Evolutionary conservation across 2,797 vertebrate species (phyloP).

Genomic region (Masticophis lateralis): DNA sequence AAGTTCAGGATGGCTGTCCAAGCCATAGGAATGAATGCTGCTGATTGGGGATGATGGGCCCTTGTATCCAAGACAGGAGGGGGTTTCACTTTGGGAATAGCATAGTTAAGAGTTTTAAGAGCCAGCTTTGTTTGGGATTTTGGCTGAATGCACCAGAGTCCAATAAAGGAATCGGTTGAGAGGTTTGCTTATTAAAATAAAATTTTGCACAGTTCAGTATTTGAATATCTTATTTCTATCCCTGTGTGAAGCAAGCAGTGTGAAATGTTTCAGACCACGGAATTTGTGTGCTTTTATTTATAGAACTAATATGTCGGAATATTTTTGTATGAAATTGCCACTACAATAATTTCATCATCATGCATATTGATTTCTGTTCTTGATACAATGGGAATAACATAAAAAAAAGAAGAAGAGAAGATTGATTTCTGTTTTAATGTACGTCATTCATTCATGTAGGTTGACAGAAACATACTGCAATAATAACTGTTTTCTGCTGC

Average conservation of each 20-base stretch:
- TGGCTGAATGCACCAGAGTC: background rate
- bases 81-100: background rate
- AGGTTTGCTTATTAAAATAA: background rate
- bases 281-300: background rate
- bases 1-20: background rate
- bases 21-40: background rate
- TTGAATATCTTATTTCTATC: background rate
- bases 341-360: background rate
- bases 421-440: background rate
- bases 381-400: background rate
- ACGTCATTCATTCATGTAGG: background rate
- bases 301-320: background rate
- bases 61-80: background rate
- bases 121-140: background rate
- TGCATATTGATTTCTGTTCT: background rate
- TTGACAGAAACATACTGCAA: background rate
- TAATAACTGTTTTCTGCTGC: background rate
- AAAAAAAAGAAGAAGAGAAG: background rate
- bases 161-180: background rate
- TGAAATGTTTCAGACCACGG: background rate
- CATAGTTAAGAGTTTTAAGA: background rate
- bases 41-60: background rate
- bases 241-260: background rate
- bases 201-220: background rate
- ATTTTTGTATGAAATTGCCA: background rate